phyloP scores from a whole-genome alignment of 2,888 invertebrate species.

The Cremastinae sp. region DNA sequence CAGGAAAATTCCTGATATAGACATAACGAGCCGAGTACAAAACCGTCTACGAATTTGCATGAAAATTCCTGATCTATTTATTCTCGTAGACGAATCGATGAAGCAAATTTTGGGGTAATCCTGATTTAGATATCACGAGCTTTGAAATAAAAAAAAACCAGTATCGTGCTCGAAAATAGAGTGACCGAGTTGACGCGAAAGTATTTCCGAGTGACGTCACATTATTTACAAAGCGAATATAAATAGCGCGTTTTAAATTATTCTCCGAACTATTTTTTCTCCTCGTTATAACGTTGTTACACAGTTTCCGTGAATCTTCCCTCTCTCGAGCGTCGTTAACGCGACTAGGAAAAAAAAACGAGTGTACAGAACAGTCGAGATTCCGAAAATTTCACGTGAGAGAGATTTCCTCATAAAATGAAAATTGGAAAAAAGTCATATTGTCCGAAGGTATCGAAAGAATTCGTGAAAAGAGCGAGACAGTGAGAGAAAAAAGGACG shows the following conservation, averaged over 20 bases:
- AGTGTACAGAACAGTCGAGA: too few relatives aligned
- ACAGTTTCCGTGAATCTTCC: constrained; percentile 30
- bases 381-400: too few relatives aligned
- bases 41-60: too few relatives aligned
- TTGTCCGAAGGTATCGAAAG: background rate
- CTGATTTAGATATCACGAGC: too few relatives aligned
- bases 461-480: constrained; percentile 2
- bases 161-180: background rate
- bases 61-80: too few relatives aligned
- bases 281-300: constrained; percentile 39
- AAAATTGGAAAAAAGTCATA: background rate
- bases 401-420: too few relatives aligned
- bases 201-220: constrained; percentile 13
- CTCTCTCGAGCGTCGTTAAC: constrained; percentile 1
- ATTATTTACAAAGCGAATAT: constrained; percentile 19
- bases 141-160: too few relatives aligned
- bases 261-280: constrained; percentile 47
- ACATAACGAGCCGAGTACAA: too few relatives aligned
- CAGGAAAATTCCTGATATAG: too few relatives aligned
- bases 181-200: background rate
- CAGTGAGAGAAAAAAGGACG: constrained; percentile 11
- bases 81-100: too few relatives aligned
- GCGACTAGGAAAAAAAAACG: constrained; percentile 26
- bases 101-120: too few relatives aligned
- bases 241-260: constrained; percentile 38